Evolutionary conservation across 2,888 invertebrate species (phyloP), one percentile per base, ranked within the genome.

Genomic region (Agrilus mali): DNA sequence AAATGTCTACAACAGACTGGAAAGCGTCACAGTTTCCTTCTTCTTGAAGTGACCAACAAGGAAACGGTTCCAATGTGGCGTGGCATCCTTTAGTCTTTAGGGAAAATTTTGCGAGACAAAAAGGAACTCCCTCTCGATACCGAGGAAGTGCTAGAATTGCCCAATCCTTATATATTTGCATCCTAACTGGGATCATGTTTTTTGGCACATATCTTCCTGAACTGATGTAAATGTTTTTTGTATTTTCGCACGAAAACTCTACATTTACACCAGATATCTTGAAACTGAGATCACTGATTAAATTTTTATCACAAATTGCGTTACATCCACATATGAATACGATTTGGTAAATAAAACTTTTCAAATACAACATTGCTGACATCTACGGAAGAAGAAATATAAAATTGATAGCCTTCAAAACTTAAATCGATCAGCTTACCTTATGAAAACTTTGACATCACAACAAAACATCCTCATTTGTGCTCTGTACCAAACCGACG

Each of bases 1-100:
- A 74, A 55, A 80, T 67, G 64, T 81, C 80, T 50, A 79, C 75
- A 42, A 74, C 82, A 56, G 80, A 82, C 65, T 84, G 82, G 46
- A 78, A 67, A 50, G 80, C 81, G 55, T 72, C 73, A 57, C 80
- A 79, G 63, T 75, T 74, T 35, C 75, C 77, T 67, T 80, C 80
- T 65, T 82, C 82, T 65, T 84, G 81, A 56, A 77, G 70, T 46
- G 72, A 71, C 78, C 81, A 80, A 63, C 73, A 77, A 43, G 79
- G 80, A 69, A 75, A 80, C 14, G 81, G 80, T 51, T 69, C 68
- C 52, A 75, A 69, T 54, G 64, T 63, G 2, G 75, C 66, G 40
- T 70, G 59, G 48, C 73, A 72, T 32, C 69, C 66, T 41, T 67
- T 70, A 43, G 62, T 62, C 51, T 67, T 72, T 49, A 77, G 58